A percentile compares a stretch with the other conserved stretches of the same genome.
Evolutionary conservation across 2,113 vertebrate species (phyloP).

Genomic region (Sorex fumeus): DNA sequence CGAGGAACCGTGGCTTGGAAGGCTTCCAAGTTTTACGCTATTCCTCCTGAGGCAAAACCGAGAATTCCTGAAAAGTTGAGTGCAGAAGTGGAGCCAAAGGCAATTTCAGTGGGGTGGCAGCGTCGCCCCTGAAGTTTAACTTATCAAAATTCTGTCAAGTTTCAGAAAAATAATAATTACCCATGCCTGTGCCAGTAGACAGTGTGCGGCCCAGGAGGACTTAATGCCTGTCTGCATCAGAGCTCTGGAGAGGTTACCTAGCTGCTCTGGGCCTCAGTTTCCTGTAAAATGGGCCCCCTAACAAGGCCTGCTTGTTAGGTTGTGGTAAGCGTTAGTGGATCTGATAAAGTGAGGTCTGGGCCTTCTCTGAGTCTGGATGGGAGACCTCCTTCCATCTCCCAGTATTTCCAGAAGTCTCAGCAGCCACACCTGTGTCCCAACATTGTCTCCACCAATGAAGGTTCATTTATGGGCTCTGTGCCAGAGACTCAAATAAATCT

Average conservation of each 20-base stretch:
- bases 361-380: too few relatives aligned
- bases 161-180: background rate
- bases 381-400: too few relatives aligned
- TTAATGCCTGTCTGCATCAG: background rate
- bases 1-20: background rate
- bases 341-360: background rate
- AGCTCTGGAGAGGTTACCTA: background rate
- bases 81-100: background rate
- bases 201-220: background rate
- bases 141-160: constrained; percentile 41
- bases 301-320: background rate
- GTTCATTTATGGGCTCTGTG: too few relatives aligned
- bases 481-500: too few relatives aligned
- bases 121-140: constrained; percentile 36
- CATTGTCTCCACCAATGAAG: too few relatives aligned
- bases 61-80: constrained; percentile 30
- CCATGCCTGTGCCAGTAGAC: background rate
- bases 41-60: background rate
- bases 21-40: background rate
- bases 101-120: background rate
- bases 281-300: background rate
- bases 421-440: too few relatives aligned
- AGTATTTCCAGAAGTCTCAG: too few relatives aligned
- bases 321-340: background rate
- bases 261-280: background rate